Percentiles rank a stretch among this genome's conserved stretches.
phyloP scores from a whole-genome alignment of 2,797 vertebrate species.

The Gymnothorax reevesii region DNA sequence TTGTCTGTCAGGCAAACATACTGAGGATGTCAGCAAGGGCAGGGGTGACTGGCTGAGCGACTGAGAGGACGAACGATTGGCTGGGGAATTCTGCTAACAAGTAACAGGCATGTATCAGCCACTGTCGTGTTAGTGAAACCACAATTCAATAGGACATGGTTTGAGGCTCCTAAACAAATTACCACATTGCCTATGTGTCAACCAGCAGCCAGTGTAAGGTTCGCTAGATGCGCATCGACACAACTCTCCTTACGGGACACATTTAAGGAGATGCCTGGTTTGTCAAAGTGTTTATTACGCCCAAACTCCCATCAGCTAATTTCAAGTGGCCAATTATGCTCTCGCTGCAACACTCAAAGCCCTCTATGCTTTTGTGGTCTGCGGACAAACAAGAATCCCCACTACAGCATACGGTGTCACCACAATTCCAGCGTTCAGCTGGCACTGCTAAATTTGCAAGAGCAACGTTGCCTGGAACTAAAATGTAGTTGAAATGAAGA shows the following conservation, averaged over 20 bases:
- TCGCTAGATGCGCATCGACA: neutral
- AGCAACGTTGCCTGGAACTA: neutral
- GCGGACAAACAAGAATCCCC: neutral
- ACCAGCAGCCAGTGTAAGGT: neutral
- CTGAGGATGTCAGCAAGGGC: slow-evolving; percentile 15
- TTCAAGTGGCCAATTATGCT: neutral
- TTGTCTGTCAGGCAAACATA: slow-evolving; percentile 14
- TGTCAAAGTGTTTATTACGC: neutral
- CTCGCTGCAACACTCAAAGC: neutral
- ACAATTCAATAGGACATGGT: neutral
- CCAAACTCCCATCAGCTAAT: neutral
- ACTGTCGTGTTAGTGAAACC: neutral
- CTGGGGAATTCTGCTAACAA: slow-evolving; percentile 26
- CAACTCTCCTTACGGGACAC: neutral
- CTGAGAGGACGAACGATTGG: slow-evolving; percentile 28
- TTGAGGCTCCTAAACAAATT: neutral
- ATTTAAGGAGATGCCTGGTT: neutral
- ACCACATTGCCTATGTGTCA: neutral
- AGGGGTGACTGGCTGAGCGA: slow-evolving; percentile 16
- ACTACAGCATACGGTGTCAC: neutral
- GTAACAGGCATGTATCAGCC: slow-evolving; percentile 18
- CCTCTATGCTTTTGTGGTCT: neutral
- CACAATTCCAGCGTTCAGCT: neutral
- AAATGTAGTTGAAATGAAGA: neutral
- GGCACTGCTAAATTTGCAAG: neutral